A percentile compares a stretch with the other conserved stretches of the same genome.
Evolutionary conservation across 2,888 invertebrate species (phyloP).

Genomic region (Euplagia quadripunctaria): DNA sequence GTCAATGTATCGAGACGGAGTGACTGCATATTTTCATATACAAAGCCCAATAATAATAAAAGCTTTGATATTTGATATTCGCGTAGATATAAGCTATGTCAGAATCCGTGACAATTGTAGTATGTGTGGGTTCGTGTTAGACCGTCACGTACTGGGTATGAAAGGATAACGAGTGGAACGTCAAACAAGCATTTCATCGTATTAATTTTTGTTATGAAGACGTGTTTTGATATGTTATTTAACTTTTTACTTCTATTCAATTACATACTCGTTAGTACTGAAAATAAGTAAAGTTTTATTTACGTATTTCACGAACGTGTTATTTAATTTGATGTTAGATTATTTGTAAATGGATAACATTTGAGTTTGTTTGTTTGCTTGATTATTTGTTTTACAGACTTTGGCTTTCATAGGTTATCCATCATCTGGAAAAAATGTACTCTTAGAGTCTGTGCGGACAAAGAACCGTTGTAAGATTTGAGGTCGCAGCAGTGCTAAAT

Average conservation of each 20-base stretch:
- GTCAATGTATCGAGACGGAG: neutral
- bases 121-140: neutral
- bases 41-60: neutral
- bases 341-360: neutral
- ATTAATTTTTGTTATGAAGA: neutral
- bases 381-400: too few relatives aligned
- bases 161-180: neutral
- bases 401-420: too few relatives aligned
- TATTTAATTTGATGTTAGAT: neutral
- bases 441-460: too few relatives aligned
- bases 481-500: too few relatives aligned
- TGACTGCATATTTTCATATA: neutral
- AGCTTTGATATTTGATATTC: neutral
- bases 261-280: neutral
- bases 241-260: neutral
- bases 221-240: neutral
- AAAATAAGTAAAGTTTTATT: neutral
- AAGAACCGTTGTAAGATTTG: too few relatives aligned
- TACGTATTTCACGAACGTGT: neutral
- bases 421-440: too few relatives aligned
- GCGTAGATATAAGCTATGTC: neutral
- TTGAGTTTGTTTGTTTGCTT: too few relatives aligned
- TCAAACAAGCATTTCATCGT: neutral
- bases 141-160: neutral
- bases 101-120: slow-evolving; percentile 4